Conservation (phyloP, 1,140 invertebrate genomes). For the Cyclargus thomasi region DNA sequence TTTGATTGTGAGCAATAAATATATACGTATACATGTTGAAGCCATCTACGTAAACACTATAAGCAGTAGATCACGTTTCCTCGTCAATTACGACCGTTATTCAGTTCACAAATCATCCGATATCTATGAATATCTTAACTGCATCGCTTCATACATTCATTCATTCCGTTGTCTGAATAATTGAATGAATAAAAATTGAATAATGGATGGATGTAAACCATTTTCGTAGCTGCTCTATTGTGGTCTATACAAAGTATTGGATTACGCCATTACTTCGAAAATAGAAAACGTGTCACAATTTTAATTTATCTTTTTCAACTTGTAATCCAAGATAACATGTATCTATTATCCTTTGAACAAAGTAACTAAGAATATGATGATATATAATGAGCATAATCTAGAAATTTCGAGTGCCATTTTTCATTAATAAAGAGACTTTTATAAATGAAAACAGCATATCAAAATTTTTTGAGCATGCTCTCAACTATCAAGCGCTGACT, state of each 20-base stretch:
- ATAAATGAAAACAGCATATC: too few relatives aligned
- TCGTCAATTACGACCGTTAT: not conserved
- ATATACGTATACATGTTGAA: not conserved
- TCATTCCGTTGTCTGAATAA: slow-evolving; percentile 11
- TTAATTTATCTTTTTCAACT: too few relatives aligned
- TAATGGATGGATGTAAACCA: slow-evolving; percentile 1
- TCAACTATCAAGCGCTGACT: too few relatives aligned
- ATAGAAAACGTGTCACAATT: not conserved
- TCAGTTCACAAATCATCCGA: slow-evolving; percentile 6
- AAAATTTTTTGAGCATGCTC: too few relatives aligned
- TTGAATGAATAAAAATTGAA: slow-evolving; percentile 14
- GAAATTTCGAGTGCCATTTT: too few relatives aligned
- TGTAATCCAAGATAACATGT: too few relatives aligned
- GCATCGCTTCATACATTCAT: not conserved
- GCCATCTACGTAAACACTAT: not conserved
- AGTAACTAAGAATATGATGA: too few relatives aligned
- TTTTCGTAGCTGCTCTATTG: not conserved
- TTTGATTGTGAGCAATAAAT: too few relatives aligned
- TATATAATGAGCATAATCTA: too few relatives aligned
- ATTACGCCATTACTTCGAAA: not conserved
- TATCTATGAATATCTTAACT: slow-evolving; percentile 11
- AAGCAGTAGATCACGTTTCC: not conserved
- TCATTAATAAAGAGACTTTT: too few relatives aligned
- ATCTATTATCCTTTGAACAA: too few relatives aligned
- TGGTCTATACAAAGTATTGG: not conserved